A percentile compares a stretch with the other conserved stretches of the same genome.
Conservation (phyloP, 2,888 invertebrate genomes). For the Trachelus tabidus region DNA sequence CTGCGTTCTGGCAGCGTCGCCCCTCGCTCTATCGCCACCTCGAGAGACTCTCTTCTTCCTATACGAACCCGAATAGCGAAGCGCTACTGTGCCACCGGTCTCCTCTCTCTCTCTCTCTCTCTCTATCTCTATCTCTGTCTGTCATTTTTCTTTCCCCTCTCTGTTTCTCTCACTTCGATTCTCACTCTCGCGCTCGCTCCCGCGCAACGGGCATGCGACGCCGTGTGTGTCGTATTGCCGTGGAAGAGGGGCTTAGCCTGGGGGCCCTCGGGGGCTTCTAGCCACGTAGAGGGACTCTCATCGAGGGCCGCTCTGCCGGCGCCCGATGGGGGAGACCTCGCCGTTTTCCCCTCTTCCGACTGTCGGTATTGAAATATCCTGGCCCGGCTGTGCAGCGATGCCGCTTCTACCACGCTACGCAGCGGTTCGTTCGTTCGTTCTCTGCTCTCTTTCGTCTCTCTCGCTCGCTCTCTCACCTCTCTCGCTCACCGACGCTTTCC, state of each 20-base stretch:
- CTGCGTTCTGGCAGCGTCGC: slow-evolving; percentile 7
- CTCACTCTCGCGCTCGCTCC: slow-evolving; percentile 7
- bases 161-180: slow-evolving; percentile 1
- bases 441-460: slow-evolving; percentile 13
- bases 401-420: slow-evolving; percentile 46
- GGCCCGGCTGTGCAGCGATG: slow-evolving; percentile 54
- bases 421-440: slow-evolving; percentile 22
- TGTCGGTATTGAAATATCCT: slow-evolving; percentile 55
- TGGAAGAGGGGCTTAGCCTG: slow-evolving; percentile 16
- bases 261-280: slow-evolving; percentile 18
- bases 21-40: slow-evolving; percentile 15
- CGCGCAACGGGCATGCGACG: slow-evolving; percentile 19
- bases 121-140: slow-evolving; percentile 13
- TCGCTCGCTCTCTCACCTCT: slow-evolving; percentile 9
- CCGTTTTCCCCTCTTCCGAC: slow-evolving; percentile 32
- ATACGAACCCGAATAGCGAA: slow-evolving; percentile 46
- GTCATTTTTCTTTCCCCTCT: slow-evolving; percentile 17
- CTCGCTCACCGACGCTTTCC: no score
- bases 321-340: slow-evolving; percentile 13
- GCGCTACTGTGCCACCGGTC: slow-evolving; percentile 30
- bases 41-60: slow-evolving; percentile 8
- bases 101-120: slow-evolving; percentile 12
- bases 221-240: slow-evolving; percentile 14
- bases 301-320: no score
- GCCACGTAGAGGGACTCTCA: not conserved